Base-by-base conservation (phyloP, 2,888 invertebrate species). In the Drosophila seclusa region DNA sequence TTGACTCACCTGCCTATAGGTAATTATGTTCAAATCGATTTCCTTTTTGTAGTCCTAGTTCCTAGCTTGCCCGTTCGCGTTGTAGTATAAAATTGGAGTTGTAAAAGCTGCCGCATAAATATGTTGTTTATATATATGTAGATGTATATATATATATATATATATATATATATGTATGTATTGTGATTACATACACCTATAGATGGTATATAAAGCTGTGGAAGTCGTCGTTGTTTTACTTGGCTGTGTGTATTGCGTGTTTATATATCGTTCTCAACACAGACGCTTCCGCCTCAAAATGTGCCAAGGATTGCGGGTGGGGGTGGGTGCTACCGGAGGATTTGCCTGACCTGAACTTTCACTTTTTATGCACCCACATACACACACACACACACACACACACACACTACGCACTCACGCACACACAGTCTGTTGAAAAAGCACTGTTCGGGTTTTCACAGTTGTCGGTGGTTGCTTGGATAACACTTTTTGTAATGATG, bases 91-190 rank as follows among this genome's bases (percentile, higher is more conserved):
- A 65, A 57, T 81, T 67, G 73, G 65, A 65, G 70, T 80, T 83
- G 70, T 80, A 68, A 80, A 74, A 77, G 53, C 54, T 70, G 72
- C 73, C 77, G 81, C 83, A 88, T 77, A 83, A 88, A 88, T 88
- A 73, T 76, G 21, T 13, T 21, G 21, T 7, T 11, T 40, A 13
- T 21, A 13, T 42, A 42, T 42, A 7, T 45, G 3, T 21, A 7
- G 45, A 7, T 21, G 1, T 45, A 21, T 45, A 7, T 45, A 13
- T 42, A 21, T 42, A 21, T 16, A 21, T 42, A 2, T 10, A 40
- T 64, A 65, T 68, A 65, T 38, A 58, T 52, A 61, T 65, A 49
- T 48, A 40, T 55, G 42, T 40, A 42, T 57, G 48, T 40, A 63
- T 57, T 70, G 63, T 50, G 42, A 27, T 62, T 62, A 42, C 59